These are phyloP conservation scores for Eulithis testata DNA, from an alignment of 2,888 invertebrate species.

Conservation along the genomic window DNA sequence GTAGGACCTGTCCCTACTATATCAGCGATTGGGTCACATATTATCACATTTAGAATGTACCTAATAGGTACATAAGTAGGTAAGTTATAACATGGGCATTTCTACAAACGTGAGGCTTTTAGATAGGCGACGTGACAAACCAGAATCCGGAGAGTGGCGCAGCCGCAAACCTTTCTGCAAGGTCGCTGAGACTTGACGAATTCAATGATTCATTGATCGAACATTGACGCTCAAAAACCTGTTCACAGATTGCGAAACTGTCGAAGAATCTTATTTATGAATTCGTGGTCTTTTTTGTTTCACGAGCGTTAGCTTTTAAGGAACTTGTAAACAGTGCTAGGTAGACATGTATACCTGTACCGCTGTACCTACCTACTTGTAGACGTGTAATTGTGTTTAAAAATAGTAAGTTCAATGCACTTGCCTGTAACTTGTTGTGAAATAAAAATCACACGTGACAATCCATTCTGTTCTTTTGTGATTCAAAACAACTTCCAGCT, in stretches of 20 bases:
- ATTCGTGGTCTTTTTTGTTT: slow-evolving; percentile 2
- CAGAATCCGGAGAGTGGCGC: slow-evolving; percentile 63
- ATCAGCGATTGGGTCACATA: too few species aligned
- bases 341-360: background rate
- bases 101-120: slow-evolving; percentile 22
- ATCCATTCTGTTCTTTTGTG: slow-evolving; percentile 61
- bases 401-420: slow-evolving; percentile 13
- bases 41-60: too few species aligned
- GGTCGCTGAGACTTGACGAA: slow-evolving; percentile 58
- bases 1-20: too few species aligned
- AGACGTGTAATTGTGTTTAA: background rate
- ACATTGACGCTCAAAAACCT: slow-evolving; percentile 32
- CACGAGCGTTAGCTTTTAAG: background rate
- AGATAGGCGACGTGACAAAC: slow-evolving; percentile 57
- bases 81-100: too few species aligned
- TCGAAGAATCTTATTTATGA: slow-evolving; percentile 2
- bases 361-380: background rate
- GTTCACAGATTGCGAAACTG: slow-evolving; percentile 25
- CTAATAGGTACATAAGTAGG: too few species aligned
- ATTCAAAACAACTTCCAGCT: slow-evolving; percentile 62
- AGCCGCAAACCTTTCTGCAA: slow-evolving; percentile 66
- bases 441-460: slow-evolving; percentile 60
- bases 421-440: slow-evolving; percentile 31
- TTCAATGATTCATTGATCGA: slow-evolving; percentile 37
- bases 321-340: slow-evolving; percentile 6